Conservation (phyloP, 2,113 vertebrate genomes). For the Carlito syrichta region DNA sequence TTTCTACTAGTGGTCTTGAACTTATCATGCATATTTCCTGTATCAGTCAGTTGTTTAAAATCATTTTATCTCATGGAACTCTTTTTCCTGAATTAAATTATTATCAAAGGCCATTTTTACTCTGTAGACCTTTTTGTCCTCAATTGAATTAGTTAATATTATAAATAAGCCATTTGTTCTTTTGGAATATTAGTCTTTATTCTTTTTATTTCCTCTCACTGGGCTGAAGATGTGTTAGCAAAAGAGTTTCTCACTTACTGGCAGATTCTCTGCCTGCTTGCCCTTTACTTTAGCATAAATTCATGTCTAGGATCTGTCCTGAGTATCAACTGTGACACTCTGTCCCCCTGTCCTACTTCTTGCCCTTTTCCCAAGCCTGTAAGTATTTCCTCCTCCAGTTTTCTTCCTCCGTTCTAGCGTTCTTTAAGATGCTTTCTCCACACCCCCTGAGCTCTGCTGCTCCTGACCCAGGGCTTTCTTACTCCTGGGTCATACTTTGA, state of each 20-base stretch:
- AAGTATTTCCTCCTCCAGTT: not conserved
- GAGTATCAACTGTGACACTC: fast-evolving
- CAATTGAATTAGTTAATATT: not conserved
- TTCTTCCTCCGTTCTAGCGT: not conserved
- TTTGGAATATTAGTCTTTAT: not conserved
- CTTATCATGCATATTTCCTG: not conserved
- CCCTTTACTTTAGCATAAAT: not conserved
- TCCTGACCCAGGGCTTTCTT: too few species aligned
- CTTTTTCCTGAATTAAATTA: not conserved
- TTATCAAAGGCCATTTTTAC: not conserved
- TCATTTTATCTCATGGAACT: too few species aligned
- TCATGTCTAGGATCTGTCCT: not conserved
- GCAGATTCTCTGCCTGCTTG: not conserved
- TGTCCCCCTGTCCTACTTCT: not conserved
- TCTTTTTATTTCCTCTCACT: not conserved
- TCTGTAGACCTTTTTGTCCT: not conserved
- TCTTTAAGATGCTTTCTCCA: not conserved
- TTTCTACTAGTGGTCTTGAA: not conserved
- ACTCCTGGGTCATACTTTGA: not conserved
- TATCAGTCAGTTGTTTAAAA: not conserved
- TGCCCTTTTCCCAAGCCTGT: not conserved
- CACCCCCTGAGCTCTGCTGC: not conserved
- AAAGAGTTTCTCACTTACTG: not conserved
- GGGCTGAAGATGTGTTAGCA: not conserved
- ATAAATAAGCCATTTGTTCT: not conserved